Conservation (phyloP, 2,888 invertebrate species). For the Drosophila kanekoi region DNA sequence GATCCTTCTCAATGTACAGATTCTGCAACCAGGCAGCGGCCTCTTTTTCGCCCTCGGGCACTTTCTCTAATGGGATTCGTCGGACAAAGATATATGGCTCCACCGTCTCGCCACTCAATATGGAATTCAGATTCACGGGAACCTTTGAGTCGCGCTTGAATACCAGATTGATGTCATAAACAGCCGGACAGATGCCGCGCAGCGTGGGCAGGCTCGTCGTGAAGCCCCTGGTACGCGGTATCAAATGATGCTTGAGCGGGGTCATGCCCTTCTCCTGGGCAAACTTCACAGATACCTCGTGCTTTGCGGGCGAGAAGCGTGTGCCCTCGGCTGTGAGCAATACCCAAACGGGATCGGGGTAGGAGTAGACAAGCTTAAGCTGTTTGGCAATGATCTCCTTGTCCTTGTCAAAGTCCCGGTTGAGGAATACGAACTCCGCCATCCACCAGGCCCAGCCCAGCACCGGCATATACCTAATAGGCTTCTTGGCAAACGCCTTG, state of each 20-base stretch:
- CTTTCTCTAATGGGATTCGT: constrained; percentile 91
- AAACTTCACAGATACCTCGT: constrained; percentile 94
- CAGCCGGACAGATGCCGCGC: constrained; percentile 91
- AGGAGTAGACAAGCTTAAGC: constrained; percentile 92
- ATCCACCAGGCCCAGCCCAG: constrained; percentile 99
- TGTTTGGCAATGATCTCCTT: constrained; percentile 92
- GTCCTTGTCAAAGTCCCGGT: constrained; percentile 96
- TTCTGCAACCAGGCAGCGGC: constrained; percentile 93
- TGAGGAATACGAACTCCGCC: constrained; percentile 96
- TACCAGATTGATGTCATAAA: constrained; percentile 93
- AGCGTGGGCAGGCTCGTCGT: constrained; percentile 93
- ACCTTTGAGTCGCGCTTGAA: constrained; percentile 89
- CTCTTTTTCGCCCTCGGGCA: constrained; percentile 90
- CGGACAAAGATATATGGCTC: constrained; percentile 91
- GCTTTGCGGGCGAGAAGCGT: constrained; percentile 94
- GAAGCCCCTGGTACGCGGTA: constrained; percentile 98
- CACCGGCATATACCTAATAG: constrained; percentile 94
- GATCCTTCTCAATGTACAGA: constrained; percentile 92
- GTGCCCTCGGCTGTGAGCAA: constrained; percentile 97
- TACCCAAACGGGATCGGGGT: constrained; percentile 95
- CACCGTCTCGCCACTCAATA: constrained; percentile 90
- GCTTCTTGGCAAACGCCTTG: constrained; percentile 97
- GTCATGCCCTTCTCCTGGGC: constrained; percentile 94
- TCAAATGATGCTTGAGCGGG: constrained; percentile 93
- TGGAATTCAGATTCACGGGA: constrained; percentile 87